These are phyloP conservation scores for Papilio helenus DNA, from an alignment of 1,140 invertebrate species.

Conservation along the genomic window DNA sequence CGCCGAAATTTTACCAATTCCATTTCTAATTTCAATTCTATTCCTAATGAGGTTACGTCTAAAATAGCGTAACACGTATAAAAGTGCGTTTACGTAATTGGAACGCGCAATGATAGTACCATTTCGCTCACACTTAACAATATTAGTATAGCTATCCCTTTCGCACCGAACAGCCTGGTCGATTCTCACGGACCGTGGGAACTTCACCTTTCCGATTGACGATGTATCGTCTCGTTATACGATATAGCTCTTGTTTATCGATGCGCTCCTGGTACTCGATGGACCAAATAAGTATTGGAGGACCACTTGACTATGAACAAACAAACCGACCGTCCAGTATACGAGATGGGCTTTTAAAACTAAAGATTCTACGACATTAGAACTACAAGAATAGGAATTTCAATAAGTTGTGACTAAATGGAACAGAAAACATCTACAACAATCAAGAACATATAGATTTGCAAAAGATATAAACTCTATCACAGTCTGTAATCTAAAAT, in stretches of 20 bases:
- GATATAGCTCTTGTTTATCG: slow-evolving; percentile 43
- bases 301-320: slow-evolving; percentile 47
- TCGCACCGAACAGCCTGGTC: slow-evolving; percentile 43
- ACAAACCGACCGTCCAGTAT: slow-evolving; percentile 3
- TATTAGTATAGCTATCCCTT: slow-evolving; percentile 41
- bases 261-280: slow-evolving; percentile 36
- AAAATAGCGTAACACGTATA: slow-evolving; percentile 22
- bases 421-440: too few species aligned
- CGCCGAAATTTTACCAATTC: neutral
- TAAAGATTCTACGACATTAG: neutral
- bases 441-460: too few species aligned
- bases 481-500: too few species aligned
- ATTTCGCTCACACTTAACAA: slow-evolving; percentile 44
- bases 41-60: neutral
- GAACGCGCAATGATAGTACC: slow-evolving; percentile 33
- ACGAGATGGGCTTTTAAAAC: neutral
- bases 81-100: slow-evolving; percentile 39
- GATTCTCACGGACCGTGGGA: slow-evolving; percentile 74
- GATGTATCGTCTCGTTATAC: slow-evolving; percentile 64
- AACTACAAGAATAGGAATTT: too few species aligned
- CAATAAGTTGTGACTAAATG: too few species aligned
- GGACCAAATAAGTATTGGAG: slow-evolving; percentile 38
- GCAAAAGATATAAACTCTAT: too few species aligned
- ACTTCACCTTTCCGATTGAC: slow-evolving; percentile 66
- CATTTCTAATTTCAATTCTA: slow-evolving; percentile 13